A percentile compares a stretch with the other conserved stretches of the same genome.
Conservation (phyloP, 1,140 invertebrate species). For the Leptinotarsa undecemlineata region DNA sequence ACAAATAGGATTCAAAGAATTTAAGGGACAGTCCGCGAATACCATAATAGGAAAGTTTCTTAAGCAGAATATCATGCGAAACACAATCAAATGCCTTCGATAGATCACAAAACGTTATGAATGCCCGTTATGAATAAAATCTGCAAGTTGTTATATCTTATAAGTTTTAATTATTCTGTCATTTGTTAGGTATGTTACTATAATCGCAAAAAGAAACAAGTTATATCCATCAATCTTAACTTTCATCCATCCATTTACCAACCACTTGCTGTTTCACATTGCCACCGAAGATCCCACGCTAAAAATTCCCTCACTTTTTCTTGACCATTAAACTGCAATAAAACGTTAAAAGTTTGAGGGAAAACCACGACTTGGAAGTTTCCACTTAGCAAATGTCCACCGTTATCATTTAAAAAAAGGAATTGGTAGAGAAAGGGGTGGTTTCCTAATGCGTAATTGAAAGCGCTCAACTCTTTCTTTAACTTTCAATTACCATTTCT, state of each 20-base stretch:
- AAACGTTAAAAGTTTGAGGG: conserved; percentile 24
- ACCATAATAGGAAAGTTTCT: too few species aligned
- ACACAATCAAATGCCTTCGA: too few species aligned
- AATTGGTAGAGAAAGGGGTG: conserved; percentile 17
- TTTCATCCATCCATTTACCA: not conserved
- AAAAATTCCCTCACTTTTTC: conserved; percentile 26
- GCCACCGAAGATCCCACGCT: conserved; percentile 9
- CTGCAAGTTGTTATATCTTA: too few species aligned
- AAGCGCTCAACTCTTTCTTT: conserved; percentile 13
- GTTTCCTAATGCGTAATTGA: conserved; percentile 27
- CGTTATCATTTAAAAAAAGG: conserved; percentile 27
- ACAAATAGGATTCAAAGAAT: too few species aligned
- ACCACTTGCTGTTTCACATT: conserved; percentile 19
- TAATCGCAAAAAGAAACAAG: not conserved
- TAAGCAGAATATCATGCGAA: too few species aligned
- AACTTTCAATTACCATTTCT: conserved; percentile 25
- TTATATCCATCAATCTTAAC: conserved; percentile 5
- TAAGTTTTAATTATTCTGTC: too few species aligned
- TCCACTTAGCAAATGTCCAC: conserved; percentile 32
- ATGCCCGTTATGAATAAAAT: too few species aligned
- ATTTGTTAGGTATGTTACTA: too few species aligned
- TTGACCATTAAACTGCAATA: conserved; percentile 31
- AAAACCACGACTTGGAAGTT: conserved; percentile 29
- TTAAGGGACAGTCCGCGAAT: too few species aligned
- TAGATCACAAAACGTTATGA: too few species aligned